phyloP scores from a whole-genome alignment of 2,113 vertebrate genomes.

The Bubo bubo region DNA sequence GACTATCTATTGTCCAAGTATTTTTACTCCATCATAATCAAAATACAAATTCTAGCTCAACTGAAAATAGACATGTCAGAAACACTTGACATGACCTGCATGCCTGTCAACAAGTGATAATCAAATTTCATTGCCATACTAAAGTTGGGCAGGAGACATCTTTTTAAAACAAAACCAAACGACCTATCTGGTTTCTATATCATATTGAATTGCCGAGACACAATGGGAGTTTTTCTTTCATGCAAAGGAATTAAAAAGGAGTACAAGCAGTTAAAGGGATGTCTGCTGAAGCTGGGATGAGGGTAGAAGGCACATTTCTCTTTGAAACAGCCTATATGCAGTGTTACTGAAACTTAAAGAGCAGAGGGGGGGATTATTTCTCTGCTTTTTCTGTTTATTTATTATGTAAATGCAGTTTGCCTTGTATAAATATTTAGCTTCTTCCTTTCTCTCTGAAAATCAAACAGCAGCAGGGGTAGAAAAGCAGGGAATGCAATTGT shows the following conservation, averaged over 20 bases:
- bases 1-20: conserved; percentile 2
- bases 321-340: not conserved
- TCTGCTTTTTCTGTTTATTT: conserved; percentile 33
- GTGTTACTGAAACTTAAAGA: conserved; percentile 8
- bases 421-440: conserved; percentile 36
- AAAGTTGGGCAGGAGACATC: conserved; percentile 28
- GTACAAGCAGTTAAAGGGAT: not conserved
- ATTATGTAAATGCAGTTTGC: conserved; percentile 45
- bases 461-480: not conserved
- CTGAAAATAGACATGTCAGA: conserved; percentile 67
- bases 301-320: not conserved
- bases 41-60: conserved; percentile 46
- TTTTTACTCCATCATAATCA: conserved; percentile 58
- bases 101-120: conserved; percentile 70
- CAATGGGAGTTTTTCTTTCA: not conserved
- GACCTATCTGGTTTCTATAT: not conserved
- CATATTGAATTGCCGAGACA: conserved; percentile 9
- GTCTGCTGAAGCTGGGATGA: not conserved
- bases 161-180: not conserved
- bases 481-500: not conserved
- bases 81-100: conserved; percentile 58
- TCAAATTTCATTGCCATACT: conserved; percentile 53
- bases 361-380: not conserved
- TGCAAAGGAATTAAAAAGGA: not conserved
- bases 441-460: conserved; percentile 22